These are phyloP conservation scores for Rhabdornis inornatus DNA, from an alignment of 2,113 vertebrate genomes.

Conservation along the genomic window DNA sequence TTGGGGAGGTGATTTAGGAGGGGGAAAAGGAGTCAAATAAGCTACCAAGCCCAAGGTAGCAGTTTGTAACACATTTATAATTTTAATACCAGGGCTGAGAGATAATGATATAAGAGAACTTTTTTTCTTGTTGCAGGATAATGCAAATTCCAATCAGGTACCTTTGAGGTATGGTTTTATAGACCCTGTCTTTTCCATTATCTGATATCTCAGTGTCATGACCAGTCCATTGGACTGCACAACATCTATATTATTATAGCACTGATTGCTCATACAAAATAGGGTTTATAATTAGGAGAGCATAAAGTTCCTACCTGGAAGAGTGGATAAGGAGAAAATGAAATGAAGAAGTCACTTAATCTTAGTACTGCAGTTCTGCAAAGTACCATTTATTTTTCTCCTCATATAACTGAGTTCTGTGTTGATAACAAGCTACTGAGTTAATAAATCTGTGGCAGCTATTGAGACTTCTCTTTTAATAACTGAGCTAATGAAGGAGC, in stretches of 20 bases:
- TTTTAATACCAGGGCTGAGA: not conserved
- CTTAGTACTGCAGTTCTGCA: conserved; percentile 51
- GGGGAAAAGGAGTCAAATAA: not conserved
- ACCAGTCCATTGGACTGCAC: conserved; percentile 31
- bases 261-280: conserved; percentile 63
- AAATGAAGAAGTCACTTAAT: conserved; percentile 68
- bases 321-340: conserved; percentile 62
- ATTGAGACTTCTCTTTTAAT: conserved; percentile 67
- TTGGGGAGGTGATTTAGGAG: not conserved
- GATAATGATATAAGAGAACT: not conserved
- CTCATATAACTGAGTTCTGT: conserved; percentile 51
- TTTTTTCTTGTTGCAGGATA: not conserved
- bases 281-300: conserved; percentile 57
- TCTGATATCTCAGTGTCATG: conserved; percentile 34
- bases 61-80: not conserved
- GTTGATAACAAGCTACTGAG: conserved; percentile 62
- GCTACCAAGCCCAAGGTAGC: not conserved
- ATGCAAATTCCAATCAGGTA: conserved; percentile 26
- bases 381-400: conserved; percentile 66
- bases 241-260: conserved; percentile 45
- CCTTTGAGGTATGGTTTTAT: conserved; percentile 39
- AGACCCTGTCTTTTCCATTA: conserved; percentile 41
- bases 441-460: conserved; percentile 68
- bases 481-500: conserved; percentile 56
- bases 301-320: conserved; percentile 49